phyloP scores from a whole-genome alignment of 2,888 invertebrate species.

The Polietes domitor region DNA sequence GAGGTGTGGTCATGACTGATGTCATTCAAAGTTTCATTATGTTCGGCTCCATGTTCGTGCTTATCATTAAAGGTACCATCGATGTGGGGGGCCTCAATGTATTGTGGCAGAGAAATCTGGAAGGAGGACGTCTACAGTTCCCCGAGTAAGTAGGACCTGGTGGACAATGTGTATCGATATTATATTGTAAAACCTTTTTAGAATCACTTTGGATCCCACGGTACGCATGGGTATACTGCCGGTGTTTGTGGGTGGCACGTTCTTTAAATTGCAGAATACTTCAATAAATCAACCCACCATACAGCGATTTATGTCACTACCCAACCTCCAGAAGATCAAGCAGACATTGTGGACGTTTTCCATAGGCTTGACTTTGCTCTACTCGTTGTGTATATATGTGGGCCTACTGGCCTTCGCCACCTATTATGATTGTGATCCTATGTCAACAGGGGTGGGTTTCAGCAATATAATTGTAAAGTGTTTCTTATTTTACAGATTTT shows the following conservation, averaged over 20 bases:
- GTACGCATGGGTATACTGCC: conserved; percentile 91
- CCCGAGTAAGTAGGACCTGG: conserved; percentile 84
- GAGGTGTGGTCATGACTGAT: conserved; percentile 91
- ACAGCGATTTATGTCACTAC: conserved; percentile 90
- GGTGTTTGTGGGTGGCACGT: conserved; percentile 87
- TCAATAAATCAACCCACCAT: conserved; percentile 92
- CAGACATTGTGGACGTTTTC: conserved; percentile 86
- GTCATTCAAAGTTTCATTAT: conserved; percentile 89
- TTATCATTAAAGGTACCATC: conserved; percentile 87
- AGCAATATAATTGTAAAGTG: background rate
- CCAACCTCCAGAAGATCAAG: conserved; percentile 85
- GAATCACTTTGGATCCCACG: conserved; percentile 89
- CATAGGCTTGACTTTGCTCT: conserved; percentile 84
- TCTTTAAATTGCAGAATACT: conserved; percentile 88
- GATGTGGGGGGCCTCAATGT: conserved; percentile 86
- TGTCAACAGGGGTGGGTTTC: conserved; percentile 86
- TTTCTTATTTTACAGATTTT: too few relatives aligned
- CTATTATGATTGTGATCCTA: conserved; percentile 88
- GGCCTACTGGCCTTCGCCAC: conserved; percentile 89
- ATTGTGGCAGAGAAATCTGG: conserved; percentile 85
- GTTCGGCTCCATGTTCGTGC: conserved; percentile 87
- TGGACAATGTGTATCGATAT: background rate
- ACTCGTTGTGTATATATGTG: conserved; percentile 86
- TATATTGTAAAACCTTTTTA: conserved; percentile 74
- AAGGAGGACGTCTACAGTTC: conserved; percentile 86